A percentile compares a stretch with the other conserved stretches of the same genome.
phyloP scores from a whole-genome alignment of 2,113 vertebrate species.

The Campylomormyrus tamandua region DNA sequence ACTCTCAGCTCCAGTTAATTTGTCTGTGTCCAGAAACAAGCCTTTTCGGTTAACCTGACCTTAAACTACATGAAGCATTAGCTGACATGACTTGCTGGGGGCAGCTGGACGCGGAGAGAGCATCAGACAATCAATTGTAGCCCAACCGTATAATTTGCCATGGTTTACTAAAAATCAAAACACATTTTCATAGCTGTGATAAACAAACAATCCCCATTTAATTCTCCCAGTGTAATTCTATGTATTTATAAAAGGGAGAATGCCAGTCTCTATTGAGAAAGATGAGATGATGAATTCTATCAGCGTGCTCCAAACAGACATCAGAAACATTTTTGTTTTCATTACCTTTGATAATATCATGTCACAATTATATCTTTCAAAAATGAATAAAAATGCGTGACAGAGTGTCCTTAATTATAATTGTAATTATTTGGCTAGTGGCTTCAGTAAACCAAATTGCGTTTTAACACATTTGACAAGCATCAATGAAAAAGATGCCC shows the following conservation, averaged over 20 bases:
- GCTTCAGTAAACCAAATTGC: not conserved
- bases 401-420: not conserved
- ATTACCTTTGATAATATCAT: not conserved
- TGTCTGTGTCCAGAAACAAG: not conserved
- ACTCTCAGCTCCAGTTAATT: not conserved
- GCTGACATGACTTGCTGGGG: not conserved
- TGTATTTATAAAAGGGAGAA: not conserved
- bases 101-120: not conserved
- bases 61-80: not conserved
- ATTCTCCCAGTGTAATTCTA: not conserved
- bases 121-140: not conserved
- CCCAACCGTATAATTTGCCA: not conserved
- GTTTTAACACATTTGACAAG: not conserved
- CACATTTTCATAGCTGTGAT: not conserved
- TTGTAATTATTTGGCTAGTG: not conserved
- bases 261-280: not conserved
- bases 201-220: not conserved
- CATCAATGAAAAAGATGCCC: not conserved
- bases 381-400: not conserved
- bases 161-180: not conserved
- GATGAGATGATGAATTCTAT: not conserved
- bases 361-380: not conserved
- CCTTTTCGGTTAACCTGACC: not conserved
- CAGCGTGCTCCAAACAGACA: not conserved
- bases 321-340: not conserved